Base-by-base conservation (phyloP, 2,113 vertebrate species). In the Plestiodon gilberti region DNA sequence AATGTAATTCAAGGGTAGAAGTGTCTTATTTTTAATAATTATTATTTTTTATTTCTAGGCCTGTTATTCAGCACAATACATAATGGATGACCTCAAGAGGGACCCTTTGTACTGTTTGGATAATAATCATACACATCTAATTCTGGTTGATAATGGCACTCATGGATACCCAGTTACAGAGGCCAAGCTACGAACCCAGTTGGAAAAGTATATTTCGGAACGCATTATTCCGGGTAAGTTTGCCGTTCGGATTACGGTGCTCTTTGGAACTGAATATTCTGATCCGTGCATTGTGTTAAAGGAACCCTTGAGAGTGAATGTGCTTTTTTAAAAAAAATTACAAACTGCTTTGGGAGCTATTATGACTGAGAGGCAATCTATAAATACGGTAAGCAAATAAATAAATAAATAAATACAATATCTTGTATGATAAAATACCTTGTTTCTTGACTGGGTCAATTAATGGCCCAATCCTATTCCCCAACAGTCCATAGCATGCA, bases 201-300 rank as follows among this genome's bases (percentile, higher is more conserved):
- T 97, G 78, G 97, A 97, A 76, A 97, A 97, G 83, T 96, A 97
- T 89, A 97, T 97, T 86, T 97, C 97, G 0, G 97, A 97, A 88
- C 78, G 90, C 1, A 92, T 96, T 0, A 96, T 97, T 77, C 96
- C 95, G 93, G 97, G 97, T 97, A 38, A 6, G 95, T 85, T 74
- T 25, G 59, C 23, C 4, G 0, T 0, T 3, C 1, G 3, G 10
- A 6, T 1, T 10, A 0, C 40, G 20, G 4, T 62, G 30, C 25
- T 13, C 6, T 74, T 14, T 84, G 0, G 28, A 62, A 10, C 55
- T 52, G 35, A n/a, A 0, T 3, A 59, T 15, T 43, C 28, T 55
- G 35, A 2, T 35, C 28, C 25, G 20, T 18, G 23, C 1, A 25
- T 3, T 23, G 15, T 59, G 48, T 76, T 82, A 33, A 22, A 70